Base-by-base conservation (phyloP, 1,140 invertebrate genomes). In the Zaprionus ghesquierei region DNA sequence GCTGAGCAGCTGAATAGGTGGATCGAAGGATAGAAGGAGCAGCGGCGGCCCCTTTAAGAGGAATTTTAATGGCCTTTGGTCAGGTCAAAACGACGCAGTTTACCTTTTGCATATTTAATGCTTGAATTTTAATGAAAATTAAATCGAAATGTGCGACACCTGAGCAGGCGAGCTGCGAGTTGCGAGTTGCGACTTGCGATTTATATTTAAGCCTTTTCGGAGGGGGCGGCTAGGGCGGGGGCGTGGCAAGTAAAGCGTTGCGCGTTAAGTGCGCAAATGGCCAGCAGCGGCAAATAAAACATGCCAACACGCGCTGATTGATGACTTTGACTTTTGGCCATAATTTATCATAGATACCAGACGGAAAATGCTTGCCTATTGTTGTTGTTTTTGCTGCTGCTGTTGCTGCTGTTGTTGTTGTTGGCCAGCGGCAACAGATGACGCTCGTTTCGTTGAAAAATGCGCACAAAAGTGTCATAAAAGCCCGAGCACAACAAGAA, bases 61-160 rank as follows among this genome's bases (percentile, higher is more conserved):
- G 77, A 89, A 89, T 89, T 89, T 89, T 84, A 89, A 89, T 89
- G 84, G 85, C 65, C 80, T 79, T 81, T 75, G 53, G 73, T 33
- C 58, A 64, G 53, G 53, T 23, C 65, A 61, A 71, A 53, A 27
- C 6, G 27, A 13, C 84, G 85, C 77, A 78, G 77, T 80, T 89
- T 89, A 84, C 84, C 84, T 87, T 84, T 89, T 89, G 85, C 74
- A 89, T 89, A 84, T 89, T 89, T 89, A 51, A 89, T 89, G 74
- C 53, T 56, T 89, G 85, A 89, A 89, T 89, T 89, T 89, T 84
- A 89, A 89, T 89, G 79, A 89, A 89, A 89, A 89, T 89, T 89
- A 89, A 89, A 89, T 89, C 85, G 84, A 89, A 89, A 89, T 89
- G 84, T 89, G 73, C 75, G 84, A 86, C 82, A 86, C 82, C 82